These are phyloP conservation scores for Harmothoe impar DNA, from an alignment of 2,888 invertebrate genomes.

Conservation along the genomic window DNA sequence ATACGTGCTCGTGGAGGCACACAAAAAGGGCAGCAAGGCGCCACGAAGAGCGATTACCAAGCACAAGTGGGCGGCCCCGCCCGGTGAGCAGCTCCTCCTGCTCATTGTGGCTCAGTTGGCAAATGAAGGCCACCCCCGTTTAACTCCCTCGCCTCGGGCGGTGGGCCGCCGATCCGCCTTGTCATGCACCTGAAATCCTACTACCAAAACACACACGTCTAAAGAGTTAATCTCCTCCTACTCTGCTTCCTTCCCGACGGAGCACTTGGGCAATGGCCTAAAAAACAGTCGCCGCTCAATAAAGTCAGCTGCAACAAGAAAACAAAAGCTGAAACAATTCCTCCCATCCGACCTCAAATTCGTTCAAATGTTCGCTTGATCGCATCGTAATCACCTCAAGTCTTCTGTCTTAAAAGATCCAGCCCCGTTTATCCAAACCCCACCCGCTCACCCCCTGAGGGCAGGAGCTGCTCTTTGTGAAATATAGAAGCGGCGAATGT, in stretches of 20 bases:
- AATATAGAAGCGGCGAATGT: not conserved
- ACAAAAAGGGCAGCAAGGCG: conserved; percentile 33
- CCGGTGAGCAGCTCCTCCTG: not conserved
- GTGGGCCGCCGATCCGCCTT: not conserved
- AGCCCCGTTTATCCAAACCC: not conserved
- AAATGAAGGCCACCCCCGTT: conserved; percentile 12
- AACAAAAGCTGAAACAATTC: not conserved
- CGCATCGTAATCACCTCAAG: not conserved
- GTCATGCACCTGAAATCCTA: conserved; percentile 39
- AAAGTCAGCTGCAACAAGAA: not conserved
- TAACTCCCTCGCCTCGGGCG: conserved; percentile 13
- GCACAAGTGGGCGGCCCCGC: conserved; percentile 26
- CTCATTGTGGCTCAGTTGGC: conserved; percentile 31
- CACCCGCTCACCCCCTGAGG: not conserved
- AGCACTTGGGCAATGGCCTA: not conserved
- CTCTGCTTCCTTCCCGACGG: not conserved
- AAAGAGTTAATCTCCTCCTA: conserved; percentile 28
- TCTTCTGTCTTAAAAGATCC: conserved; percentile 29
- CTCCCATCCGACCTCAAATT: conserved; percentile 9
- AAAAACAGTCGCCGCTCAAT: not conserved
- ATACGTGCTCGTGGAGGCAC: conserved; percentile 28
- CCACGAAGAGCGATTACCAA: conserved; percentile 26
- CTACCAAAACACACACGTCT: not conserved
- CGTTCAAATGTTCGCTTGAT: conserved; percentile 17
- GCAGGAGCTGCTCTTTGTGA: not conserved